These are phyloP conservation scores for Sciurus vulgaris DNA, from an alignment of 2,797 vertebrate species.

Conservation along the genomic window DNA sequence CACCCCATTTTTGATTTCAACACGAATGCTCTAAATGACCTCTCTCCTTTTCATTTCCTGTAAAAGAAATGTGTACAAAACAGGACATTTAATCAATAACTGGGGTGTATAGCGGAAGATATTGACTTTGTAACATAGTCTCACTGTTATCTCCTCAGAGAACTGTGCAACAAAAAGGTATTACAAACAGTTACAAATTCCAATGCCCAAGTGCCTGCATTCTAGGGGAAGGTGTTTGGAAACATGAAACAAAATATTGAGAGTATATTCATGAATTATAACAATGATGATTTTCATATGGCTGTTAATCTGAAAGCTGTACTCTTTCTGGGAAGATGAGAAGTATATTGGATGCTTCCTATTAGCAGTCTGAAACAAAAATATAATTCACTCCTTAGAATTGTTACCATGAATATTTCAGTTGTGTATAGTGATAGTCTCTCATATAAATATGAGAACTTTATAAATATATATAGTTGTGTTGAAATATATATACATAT, in stretches of 20 bases:
- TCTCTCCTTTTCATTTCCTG: constrained; percentile 22
- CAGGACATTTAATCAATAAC: constrained; percentile 9
- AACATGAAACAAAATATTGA: constrained; percentile 30
- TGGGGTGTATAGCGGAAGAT: constrained; percentile 18
- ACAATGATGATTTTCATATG: constrained; percentile 8
- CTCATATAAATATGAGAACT: not conserved
- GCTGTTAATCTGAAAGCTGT: not conserved
- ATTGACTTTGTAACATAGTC: constrained; percentile 41
- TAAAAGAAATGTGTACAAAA: constrained; percentile 33
- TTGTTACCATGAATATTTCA: constrained; percentile 14
- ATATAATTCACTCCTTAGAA: not conserved
- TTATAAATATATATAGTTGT: not conserved
- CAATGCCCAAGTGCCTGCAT: not conserved
- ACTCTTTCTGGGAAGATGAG: constrained; percentile 14
- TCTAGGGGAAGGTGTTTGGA: constrained; percentile 16
- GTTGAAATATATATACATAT: too few relatives aligned
- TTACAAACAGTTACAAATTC: constrained; percentile 19
- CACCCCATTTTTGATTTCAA: not conserved
- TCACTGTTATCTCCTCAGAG: constrained; percentile 34
- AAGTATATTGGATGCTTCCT: not conserved
- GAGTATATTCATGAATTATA: not conserved
- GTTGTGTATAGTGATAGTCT: not conserved
- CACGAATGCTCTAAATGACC: not conserved
- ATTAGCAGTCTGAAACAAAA: constrained; percentile 35
- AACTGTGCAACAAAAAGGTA: not conserved